Conservation (phyloP, 1,140 invertebrate species). For the Pissodes strobi region DNA sequence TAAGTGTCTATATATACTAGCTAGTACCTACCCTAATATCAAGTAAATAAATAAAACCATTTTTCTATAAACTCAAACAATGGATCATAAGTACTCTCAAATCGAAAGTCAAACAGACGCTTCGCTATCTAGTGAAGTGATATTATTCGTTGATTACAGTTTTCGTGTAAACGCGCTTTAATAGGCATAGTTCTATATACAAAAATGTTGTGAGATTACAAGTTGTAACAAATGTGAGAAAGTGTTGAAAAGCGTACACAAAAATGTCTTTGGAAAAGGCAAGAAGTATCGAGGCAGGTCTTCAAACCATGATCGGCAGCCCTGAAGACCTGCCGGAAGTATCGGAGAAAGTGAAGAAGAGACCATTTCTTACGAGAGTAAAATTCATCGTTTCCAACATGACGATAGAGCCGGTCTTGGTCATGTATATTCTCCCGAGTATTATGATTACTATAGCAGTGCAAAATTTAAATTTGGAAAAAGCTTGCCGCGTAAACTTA, state of each 20-base stretch:
- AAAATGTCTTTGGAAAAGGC: conserved; percentile 43
- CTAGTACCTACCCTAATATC: too few relatives aligned
- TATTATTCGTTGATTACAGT: background rate
- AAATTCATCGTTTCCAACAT: conserved; percentile 52
- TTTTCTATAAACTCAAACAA: too few relatives aligned
- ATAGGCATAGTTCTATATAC: too few relatives aligned
- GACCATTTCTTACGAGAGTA: conserved; percentile 33
- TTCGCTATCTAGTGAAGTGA: background rate
- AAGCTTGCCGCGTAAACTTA: conserved; percentile 68
- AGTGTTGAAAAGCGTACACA: background rate
- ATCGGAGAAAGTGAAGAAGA: conserved; percentile 30
- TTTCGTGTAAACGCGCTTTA: background rate
- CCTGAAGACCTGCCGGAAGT: conserved; percentile 12
- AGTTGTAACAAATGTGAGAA: too few relatives aligned
- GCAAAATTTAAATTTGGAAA: conserved; percentile 65
- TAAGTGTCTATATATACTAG: too few relatives aligned
- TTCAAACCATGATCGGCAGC: conserved; percentile 27
- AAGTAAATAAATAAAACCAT: too few relatives aligned
- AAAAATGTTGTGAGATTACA: too few relatives aligned
- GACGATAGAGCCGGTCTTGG: conserved; percentile 61
- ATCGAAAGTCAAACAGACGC: conserved; percentile 8
- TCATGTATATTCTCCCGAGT: conserved; percentile 60
- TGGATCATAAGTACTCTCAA: background rate
- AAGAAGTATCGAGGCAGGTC: conserved; percentile 40
- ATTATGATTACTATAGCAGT: conserved; percentile 59